Evolutionary conservation across 1,140 invertebrate genomes (phyloP).

Genomic region (Riptortus pedestris): DNA sequence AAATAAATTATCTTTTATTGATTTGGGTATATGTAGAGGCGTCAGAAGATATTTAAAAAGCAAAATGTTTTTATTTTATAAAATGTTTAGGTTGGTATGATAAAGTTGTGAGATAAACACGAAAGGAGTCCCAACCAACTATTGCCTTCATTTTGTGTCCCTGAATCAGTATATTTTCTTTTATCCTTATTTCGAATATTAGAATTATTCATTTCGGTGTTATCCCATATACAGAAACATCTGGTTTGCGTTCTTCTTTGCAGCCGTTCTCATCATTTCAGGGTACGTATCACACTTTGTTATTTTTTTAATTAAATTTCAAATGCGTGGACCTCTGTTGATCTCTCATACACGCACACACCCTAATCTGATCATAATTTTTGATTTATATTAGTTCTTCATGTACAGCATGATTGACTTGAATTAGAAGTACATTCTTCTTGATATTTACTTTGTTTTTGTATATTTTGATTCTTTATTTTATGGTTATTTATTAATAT

Average conservation of each 20-base stretch:
- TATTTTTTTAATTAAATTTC: not conserved
- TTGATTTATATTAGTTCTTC: slow-evolving; percentile 1
- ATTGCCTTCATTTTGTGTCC: slow-evolving; percentile 9
- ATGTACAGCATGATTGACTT: not conserved
- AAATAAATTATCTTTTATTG: too few species aligned
- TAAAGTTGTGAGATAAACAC: slow-evolving; percentile 15
- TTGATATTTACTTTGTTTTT: not conserved
- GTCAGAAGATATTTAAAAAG: not conserved
- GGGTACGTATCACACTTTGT: not conserved
- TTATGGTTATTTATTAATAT: not conserved
- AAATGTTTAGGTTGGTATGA: slow-evolving; percentile 5
- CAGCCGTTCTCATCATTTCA: not conserved
- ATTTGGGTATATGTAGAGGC: not conserved
- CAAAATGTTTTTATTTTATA: not conserved
- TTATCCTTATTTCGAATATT: not conserved
- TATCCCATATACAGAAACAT: not conserved
- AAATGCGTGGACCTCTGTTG: slow-evolving; percentile 10
- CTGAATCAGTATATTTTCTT: slow-evolving; percentile 10
- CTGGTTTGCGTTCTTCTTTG: not conserved
- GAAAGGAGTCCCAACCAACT: not conserved
- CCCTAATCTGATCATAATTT: not conserved
- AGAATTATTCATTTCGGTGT: not conserved
- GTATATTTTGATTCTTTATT: not conserved
- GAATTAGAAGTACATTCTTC: not conserved
- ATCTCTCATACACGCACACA: slow-evolving; percentile 1